phyloP scores from a whole-genome alignment of 2,888 invertebrate species.

The Biston betularia region DNA sequence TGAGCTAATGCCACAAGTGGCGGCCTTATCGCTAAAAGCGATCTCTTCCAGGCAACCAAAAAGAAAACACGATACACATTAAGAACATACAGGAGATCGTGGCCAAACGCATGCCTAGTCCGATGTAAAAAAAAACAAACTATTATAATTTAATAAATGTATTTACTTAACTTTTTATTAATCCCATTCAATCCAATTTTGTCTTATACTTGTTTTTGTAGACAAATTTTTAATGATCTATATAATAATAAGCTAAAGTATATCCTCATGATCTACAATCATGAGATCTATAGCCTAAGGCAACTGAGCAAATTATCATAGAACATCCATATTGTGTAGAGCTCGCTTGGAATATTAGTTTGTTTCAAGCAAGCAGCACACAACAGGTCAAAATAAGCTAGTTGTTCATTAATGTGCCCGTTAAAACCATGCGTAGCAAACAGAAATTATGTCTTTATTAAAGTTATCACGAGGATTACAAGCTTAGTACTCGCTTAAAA shows the following conservation, averaged over 20 bases:
- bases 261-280: constrained; percentile 63
- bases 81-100: too few species aligned
- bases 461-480: constrained; percentile 68
- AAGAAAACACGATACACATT: too few species aligned
- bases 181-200: not conserved
- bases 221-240: constrained; percentile 38
- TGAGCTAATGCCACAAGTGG: too few species aligned
- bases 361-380: constrained; percentile 11
- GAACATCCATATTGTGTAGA: constrained; percentile 55
- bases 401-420: constrained; percentile 50
- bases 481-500: constrained; percentile 52
- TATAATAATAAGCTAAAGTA: constrained; percentile 49
- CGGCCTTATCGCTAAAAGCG: too few species aligned
- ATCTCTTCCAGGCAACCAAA: too few species aligned
- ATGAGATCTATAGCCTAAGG: constrained; percentile 71
- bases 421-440: constrained; percentile 60
- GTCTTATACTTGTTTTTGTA: constrained; percentile 9
- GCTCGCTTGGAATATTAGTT: constrained; percentile 28
- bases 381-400: constrained; percentile 52
- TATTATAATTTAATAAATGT: not conserved
- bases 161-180: not conserved
- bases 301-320: constrained; percentile 59
- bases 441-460: constrained; percentile 76
- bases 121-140: too few species aligned
- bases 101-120: too few species aligned